These are phyloP conservation scores for Podilymbus podiceps DNA, from an alignment of 2,113 vertebrate species.

Conservation along the genomic window DNA sequence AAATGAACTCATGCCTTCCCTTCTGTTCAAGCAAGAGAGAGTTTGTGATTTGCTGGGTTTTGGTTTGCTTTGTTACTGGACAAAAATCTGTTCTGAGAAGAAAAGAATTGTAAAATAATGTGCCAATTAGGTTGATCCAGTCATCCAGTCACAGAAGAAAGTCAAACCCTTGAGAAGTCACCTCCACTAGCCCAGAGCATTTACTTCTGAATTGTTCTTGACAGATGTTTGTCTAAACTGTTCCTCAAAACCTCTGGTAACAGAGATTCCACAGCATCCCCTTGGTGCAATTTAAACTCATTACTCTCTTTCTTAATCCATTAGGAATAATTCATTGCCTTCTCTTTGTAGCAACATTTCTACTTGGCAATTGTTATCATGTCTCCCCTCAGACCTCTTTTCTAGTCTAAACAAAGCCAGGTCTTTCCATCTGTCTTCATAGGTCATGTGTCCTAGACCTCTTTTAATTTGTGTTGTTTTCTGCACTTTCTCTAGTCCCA, in stretches of 20 bases:
- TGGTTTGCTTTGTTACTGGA: not conserved
- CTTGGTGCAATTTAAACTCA: not conserved
- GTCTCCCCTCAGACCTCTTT: not conserved
- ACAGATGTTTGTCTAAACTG: not conserved
- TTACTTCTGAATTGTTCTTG: not conserved
- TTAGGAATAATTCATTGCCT: not conserved
- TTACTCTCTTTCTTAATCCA: not conserved
- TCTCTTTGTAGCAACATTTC: not conserved
- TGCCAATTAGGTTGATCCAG: not conserved
- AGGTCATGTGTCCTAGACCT: not conserved
- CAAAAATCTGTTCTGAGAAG: not conserved
- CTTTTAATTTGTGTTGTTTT: not conserved
- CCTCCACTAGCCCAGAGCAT: not conserved
- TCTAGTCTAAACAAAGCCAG: not conserved
- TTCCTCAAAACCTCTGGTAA: not conserved
- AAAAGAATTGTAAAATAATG: not conserved
- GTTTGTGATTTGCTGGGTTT: not conserved
- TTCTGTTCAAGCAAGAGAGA: not conserved
- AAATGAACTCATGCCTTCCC: not conserved
- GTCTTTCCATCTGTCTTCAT: not conserved
- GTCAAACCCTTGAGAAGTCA: not conserved
- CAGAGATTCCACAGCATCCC: not conserved
- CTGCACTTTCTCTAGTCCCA: rapidly evolving
- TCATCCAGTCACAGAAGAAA: not conserved
- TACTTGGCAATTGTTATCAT: not conserved